Conservation (phyloP, 2,888 invertebrate species). For the Sericinus montela region DNA sequence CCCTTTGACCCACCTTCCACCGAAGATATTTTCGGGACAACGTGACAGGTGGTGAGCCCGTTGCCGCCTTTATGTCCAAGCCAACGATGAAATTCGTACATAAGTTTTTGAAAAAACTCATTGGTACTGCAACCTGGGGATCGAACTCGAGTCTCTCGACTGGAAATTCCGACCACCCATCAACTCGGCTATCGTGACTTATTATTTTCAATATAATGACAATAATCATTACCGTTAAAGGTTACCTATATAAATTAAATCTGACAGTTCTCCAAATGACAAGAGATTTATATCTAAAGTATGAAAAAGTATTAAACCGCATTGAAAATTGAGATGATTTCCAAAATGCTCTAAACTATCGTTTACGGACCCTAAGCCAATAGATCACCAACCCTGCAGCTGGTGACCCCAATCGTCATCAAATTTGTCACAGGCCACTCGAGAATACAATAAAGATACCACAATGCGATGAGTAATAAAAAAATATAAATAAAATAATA, state of each 20-base stretch:
- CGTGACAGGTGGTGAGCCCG: too few relatives aligned
- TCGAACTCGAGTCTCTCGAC: too few relatives aligned
- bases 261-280: conserved; percentile 36
- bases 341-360: conserved; percentile 71
- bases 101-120: too few relatives aligned
- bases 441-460: conserved; percentile 62
- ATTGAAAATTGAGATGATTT: conserved; percentile 67
- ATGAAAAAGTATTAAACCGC: conserved; percentile 63
- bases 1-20: too few relatives aligned
- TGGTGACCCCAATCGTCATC: conserved; percentile 73
- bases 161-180: too few relatives aligned
- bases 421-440: conserved; percentile 79
- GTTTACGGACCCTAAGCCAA: conserved; percentile 58
- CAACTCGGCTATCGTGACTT: too few relatives aligned
- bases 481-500: conserved; percentile 76
- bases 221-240: conserved; percentile 24
- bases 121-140: too few relatives aligned
- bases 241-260: conserved; percentile 36
- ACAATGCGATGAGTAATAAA: conserved; percentile 69
- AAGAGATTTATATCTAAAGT: conserved; percentile 55
- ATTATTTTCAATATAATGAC: not conserved
- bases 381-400: conserved; percentile 64
- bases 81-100: too few relatives aligned
- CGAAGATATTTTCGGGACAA: too few relatives aligned
- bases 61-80: too few relatives aligned